Evolutionary conservation across 2,113 vertebrate genomes (phyloP).

Genomic region (Pseudorasbora parva): DNA sequence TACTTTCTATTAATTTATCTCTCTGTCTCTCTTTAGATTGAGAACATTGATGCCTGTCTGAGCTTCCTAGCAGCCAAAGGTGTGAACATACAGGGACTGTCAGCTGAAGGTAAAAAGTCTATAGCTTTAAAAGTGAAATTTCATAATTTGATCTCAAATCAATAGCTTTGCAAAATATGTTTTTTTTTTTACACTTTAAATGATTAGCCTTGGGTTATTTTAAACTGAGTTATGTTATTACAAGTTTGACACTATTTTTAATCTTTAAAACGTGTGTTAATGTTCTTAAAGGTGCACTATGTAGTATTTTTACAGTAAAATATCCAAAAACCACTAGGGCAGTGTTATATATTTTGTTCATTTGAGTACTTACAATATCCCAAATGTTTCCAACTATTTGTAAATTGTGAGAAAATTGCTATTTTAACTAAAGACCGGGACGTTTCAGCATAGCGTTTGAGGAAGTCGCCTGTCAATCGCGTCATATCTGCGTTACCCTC

Average conservation of each 20-base stretch:
- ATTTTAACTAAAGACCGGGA: no score
- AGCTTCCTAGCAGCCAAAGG: conserved; percentile 98
- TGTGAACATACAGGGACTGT: conserved; percentile 98
- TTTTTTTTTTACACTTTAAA: not conserved
- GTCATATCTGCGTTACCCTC: no score
- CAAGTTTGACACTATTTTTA: not conserved
- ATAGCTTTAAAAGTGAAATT: not conserved
- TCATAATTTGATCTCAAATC: no score
- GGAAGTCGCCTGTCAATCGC: no score
- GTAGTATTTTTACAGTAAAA: no score
- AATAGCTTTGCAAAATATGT: not conserved
- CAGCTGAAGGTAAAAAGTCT: conserved; percentile 89
- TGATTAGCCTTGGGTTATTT: not conserved
- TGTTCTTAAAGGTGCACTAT: no score
- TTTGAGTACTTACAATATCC: no score
- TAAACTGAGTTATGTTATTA: not conserved
- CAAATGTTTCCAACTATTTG: no score
- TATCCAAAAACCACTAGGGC: no score
- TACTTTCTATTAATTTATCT: not conserved
- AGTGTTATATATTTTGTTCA: no score
- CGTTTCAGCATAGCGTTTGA: no score
- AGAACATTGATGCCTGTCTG: conserved; percentile 97
- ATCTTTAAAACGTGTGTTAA: not conserved
- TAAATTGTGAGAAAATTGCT: no score
- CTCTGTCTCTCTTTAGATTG: conserved; percentile 79